These are phyloP conservation scores for Salticus scenicus DNA, from an alignment of 2,888 invertebrate species.

Conservation along the genomic window DNA sequence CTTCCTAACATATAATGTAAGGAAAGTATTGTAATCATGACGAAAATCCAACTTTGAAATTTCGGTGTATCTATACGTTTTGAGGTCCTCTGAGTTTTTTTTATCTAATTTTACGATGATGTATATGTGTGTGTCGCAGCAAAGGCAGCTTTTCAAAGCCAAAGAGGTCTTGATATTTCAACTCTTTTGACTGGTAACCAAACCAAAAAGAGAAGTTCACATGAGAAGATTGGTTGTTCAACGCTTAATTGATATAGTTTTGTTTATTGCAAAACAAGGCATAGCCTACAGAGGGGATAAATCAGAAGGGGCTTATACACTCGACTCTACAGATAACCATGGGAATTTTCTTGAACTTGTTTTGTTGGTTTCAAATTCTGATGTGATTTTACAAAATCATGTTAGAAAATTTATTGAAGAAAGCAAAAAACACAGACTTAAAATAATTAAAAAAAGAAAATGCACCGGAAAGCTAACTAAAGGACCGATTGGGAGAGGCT, in stretches of 20 bases:
- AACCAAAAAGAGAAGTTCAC: neutral
- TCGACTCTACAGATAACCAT: constrained; percentile 2
- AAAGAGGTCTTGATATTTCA: neutral
- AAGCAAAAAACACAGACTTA: constrained; percentile 4
- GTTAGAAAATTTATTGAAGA: neutral
- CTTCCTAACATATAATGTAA: no score
- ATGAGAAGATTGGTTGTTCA: neutral
- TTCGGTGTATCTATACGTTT: no score
- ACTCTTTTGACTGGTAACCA: neutral
- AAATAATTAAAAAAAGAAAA: constrained; percentile 12
- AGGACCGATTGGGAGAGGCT: no score
- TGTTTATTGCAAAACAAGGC: constrained; percentile 1
- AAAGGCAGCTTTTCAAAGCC: neutral
- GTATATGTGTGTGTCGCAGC: no score
- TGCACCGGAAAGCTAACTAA: no score
- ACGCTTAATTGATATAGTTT: neutral
- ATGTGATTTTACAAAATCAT: neutral
- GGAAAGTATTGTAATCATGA: no score
- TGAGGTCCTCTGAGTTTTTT: no score
- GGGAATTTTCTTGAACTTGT: neutral
- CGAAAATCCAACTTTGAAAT: no score
- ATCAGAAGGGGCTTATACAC: neutral
- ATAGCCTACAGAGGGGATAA: constrained; percentile 9
- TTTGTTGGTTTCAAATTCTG: neutral
- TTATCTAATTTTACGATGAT: no score